These are phyloP conservation scores for Cryptomyrus ogoouensis DNA, from an alignment of 2,113 vertebrate genomes.

Conservation along the genomic window DNA sequence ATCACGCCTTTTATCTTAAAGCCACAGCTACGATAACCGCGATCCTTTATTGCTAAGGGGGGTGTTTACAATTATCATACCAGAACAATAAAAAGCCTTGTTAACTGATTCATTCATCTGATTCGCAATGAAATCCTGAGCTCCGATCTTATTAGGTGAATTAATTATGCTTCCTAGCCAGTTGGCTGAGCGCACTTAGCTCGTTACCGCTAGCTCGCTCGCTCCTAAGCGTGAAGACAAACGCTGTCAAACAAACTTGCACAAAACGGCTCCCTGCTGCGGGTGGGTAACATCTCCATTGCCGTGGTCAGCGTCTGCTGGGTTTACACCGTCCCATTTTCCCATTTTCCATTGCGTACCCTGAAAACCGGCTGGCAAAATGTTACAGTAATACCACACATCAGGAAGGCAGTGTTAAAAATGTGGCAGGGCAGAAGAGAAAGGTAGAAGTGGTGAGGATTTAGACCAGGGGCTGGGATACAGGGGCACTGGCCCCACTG, in stretches of 20 bases:
- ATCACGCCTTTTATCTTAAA: neutral
- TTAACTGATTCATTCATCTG: conserved; percentile 40
- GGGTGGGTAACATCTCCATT: neutral
- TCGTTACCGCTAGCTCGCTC: neutral
- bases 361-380: neutral
- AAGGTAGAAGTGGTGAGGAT: neutral
- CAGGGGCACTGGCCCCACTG: neutral
- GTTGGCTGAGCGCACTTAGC: neutral
- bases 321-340: neutral
- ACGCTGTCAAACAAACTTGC: neutral
- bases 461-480: neutral
- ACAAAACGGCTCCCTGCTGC: neutral
- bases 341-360: neutral
- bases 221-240: neutral
- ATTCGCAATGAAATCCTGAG: conserved; percentile 36
- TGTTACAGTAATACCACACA: neutral
- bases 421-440: neutral
- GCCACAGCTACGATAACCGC: neutral
- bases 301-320: neutral
- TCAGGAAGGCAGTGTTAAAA: neutral
- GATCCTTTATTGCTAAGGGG: conserved; percentile 12
- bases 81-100: conserved; percentile 35
- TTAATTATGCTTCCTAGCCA: conserved; percentile 14
- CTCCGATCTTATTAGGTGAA: conserved; percentile 36
- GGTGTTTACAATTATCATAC: conserved; percentile 33